Evolutionary conservation across 2,888 invertebrate genomes (phyloP), one percentile per base, ranked within the genome.

Genomic region (Crematogaster levior): DNA sequence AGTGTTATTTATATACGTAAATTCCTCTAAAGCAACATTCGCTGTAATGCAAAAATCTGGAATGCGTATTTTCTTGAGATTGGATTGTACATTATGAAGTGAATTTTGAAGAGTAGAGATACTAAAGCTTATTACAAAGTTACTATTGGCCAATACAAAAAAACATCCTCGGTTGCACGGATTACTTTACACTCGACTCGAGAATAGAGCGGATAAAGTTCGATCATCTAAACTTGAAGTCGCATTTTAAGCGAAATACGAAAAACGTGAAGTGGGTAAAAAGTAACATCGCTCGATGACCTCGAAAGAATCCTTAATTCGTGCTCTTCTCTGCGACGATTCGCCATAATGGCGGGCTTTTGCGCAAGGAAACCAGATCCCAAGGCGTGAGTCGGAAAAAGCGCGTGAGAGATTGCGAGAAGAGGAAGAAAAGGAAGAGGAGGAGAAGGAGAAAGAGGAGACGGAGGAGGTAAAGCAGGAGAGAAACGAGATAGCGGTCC

Each of bases 401-500:
- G 72, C 37, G 66, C 34, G 53, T 24, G 77, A 84, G 66, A 80
- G 61, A 70, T 77, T 27, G 53, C 75, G 66, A 73, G 40, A 46
- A n/a, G 34, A 21, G 15, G 15, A 48, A n/a, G 63, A 21, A n/a
- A 9, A 61, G 30, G 24, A 24, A 10, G 40, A 58, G 34, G 46
- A 72, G 6, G 34, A 34, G 34, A 34, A 6, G 15, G 40, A 4
- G 27, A 21, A 24, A 24, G 27, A 34, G 27, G 40, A 18, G 15
- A 3, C n/a, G 4, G 24, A 24, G 63, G 5, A 58, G 21, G 51
- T 21, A 21, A 66, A 66, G 60, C 75, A 58, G 46, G 63, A 81
- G 83, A 81, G 72, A 83, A 73, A 73, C 72, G 73, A 81, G 73
- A 83, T 81, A 83, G 83, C 83, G 83, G 83, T 83, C 58, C 65